Base-by-base conservation (phyloP, 1,140 invertebrate genomes). In the Drosophila cardini region DNA sequence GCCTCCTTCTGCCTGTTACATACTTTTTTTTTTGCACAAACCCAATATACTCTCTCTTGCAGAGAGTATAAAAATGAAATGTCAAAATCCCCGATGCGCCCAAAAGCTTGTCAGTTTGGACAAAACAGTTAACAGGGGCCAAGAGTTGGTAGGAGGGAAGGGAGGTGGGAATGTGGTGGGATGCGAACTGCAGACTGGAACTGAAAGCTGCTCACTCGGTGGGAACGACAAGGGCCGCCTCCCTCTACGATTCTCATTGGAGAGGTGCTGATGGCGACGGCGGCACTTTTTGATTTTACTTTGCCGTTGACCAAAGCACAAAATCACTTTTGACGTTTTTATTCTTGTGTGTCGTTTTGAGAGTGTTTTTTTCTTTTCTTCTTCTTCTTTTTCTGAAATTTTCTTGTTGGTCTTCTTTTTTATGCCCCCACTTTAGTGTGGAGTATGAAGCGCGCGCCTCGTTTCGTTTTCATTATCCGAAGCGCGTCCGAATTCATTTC, bases 291-390 rank as follows among this genome's bases (percentile, higher is more conserved):
- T 86, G 79, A 87, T 86, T 89, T 83, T 75, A 58, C 56, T 78
- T 77, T 69, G 75, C 74, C 72, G 84, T 67, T 80, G 83, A 89
- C 64, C 84, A 79, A 81, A 78, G 76, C 78, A 71, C 86, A 90
- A 89, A 89, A 90, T 89, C 80, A 80, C 85, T 89, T 89, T 89
- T 89, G 85, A 89, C 84, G 85, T 84, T 90, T 87, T 85, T 89
- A 86, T 89, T 89, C 84, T 81, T 89, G 71, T 80, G 74, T 80
- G 74, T 90, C 80, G 63, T 67, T 74, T 85, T 48, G 79, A 18
- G 15, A 38, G 63, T 50, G 46, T 13, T 42, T 61, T 82, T 70
- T 52, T 9, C 45, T n/a, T 9, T 21, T 45, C 8, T 13, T 18
- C 36, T 38, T 38, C 46, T 34, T 53, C 16, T 15, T 46, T 60